Conservation (phyloP, 2,113 vertebrate genomes). For the Nannobrachium achirus region DNA sequence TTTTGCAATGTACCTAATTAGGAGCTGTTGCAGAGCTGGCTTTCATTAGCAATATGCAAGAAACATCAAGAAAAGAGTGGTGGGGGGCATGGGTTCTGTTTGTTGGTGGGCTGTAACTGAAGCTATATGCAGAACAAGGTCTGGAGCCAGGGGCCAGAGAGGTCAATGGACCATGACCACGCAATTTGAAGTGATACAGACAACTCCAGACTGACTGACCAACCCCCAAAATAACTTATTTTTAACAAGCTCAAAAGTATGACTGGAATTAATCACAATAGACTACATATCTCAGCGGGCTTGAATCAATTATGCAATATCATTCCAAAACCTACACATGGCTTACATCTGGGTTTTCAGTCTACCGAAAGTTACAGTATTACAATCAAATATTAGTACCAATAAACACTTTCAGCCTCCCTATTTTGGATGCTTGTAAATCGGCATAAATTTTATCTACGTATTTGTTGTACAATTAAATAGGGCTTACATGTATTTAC, state of each 20-base stretch:
- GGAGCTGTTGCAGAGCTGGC: constrained; percentile 14
- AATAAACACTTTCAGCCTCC: too few relatives aligned
- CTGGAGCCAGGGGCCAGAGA: not conserved
- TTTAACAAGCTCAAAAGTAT: constrained; percentile 40
- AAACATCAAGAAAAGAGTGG: constrained; percentile 17
- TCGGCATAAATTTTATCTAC: too few relatives aligned
- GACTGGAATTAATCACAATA: constrained; percentile 37
- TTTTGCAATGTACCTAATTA: constrained; percentile 19
- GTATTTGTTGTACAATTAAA: too few relatives aligned
- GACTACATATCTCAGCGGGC: not conserved
- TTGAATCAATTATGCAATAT: constrained; percentile 20
- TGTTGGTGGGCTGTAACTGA: not conserved
- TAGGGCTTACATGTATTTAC: too few relatives aligned
- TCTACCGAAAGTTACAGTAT: not conserved
- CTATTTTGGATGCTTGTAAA: too few relatives aligned
- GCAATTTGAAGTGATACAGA: constrained; percentile 41
- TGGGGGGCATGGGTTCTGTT: not conserved
- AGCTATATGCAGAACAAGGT: not conserved
- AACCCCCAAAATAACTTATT: constrained; percentile 43
- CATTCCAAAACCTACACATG: constrained; percentile 53
- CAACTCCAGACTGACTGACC: constrained; percentile 31
- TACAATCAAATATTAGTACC: not conserved
- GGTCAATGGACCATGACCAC: constrained; percentile 11
- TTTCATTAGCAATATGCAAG: constrained; percentile 30
- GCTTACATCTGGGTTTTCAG: constrained; percentile 37